Evolutionary conservation across 2,113 vertebrate species (phyloP), one percentile per base, ranked within the genome.

Genomic region (Meleagris gallopavo): DNA sequence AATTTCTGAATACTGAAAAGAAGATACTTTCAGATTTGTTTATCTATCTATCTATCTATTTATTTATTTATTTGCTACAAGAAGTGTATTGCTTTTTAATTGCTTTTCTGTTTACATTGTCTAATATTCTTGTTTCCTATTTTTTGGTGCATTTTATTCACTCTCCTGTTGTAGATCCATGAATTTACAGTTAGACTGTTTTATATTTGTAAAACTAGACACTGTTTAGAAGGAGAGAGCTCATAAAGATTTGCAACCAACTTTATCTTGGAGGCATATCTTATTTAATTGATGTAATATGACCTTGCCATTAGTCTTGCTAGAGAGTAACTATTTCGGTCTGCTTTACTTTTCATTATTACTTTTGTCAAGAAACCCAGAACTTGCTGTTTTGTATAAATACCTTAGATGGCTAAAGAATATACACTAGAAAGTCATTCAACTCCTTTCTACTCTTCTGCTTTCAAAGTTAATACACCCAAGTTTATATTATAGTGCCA

Each of bases 251-350:
- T n/a, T 84, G 64, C 41, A 87, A 60, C 87, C 55, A 97, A 94
- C 60, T 95, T 91, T 94, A 86, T 92, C 73, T 87, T 90, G 66
- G 32, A 96, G 60, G 61, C 36, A 87, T 91, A 96, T 54, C 79
- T 91, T 66, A 86, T 95, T 97, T 96, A 97, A 97, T 95, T 97
- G 94, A 95, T 95, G 69, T 80, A 87, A 78, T 85, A 46, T 93
- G 91, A 97, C 93, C 92, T 97, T 97, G 95, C 93, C 81, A 93
- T 97, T 95, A 96, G 91, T 95, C 54, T 97, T 94, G 92, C 95
- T 95, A 55, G 83, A 96, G 94, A 96, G 92, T 93, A 96, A 61
- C 82, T 95, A 96, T 96, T 97, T 97, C 86, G 96, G 77, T 90
- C 92, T 78, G 62, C 55, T 71, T 95, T 94, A 83, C 67, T 97